Conservation (phyloP, 2,797 vertebrate species). For the Thaleichthys pacificus region DNA sequence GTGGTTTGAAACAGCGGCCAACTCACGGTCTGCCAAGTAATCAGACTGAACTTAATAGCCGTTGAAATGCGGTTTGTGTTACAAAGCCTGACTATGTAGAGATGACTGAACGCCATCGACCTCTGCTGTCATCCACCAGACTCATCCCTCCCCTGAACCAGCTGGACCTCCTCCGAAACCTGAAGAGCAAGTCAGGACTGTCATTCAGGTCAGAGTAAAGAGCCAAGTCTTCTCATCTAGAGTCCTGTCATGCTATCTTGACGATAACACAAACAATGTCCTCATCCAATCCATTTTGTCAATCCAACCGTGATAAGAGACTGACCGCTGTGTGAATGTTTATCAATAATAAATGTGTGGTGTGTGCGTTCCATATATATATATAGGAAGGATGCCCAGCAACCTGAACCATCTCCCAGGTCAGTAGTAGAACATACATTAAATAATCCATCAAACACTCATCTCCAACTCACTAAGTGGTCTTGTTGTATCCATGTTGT, state of each 20-base stretch:
- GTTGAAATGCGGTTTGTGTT: no score
- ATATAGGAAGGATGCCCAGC: conserved; percentile 88
- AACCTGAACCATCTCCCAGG: conserved; percentile 89
- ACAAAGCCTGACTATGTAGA: neutral
- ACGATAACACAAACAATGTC: neutral
- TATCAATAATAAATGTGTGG: neutral
- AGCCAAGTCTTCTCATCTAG: neutral
- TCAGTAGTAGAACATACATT: neutral
- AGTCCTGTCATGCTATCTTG: neutral
- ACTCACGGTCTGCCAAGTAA: no score
- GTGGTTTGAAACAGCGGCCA: neutral
- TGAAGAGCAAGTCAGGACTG: conserved; percentile 97
- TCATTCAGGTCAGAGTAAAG: conserved; percentile 86
- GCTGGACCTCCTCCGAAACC: conserved; percentile 90
- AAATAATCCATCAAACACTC: neutral
- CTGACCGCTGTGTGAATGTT: neutral
- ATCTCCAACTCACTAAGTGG: neutral
- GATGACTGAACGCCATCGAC: neutral
- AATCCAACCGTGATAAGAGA: neutral
- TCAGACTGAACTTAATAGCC: no score
- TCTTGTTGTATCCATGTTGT: neutral
- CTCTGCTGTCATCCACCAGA: conserved; percentile 65
- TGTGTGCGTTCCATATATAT: conserved; percentile 62
- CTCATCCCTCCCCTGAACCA: conserved; percentile 96
- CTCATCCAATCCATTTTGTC: neutral